A percentile compares a stretch with the other conserved stretches of the same genome.
Evolutionary conservation across 2,888 invertebrate genomes (phyloP).

Genomic region (Melolontha melolontha): DNA sequence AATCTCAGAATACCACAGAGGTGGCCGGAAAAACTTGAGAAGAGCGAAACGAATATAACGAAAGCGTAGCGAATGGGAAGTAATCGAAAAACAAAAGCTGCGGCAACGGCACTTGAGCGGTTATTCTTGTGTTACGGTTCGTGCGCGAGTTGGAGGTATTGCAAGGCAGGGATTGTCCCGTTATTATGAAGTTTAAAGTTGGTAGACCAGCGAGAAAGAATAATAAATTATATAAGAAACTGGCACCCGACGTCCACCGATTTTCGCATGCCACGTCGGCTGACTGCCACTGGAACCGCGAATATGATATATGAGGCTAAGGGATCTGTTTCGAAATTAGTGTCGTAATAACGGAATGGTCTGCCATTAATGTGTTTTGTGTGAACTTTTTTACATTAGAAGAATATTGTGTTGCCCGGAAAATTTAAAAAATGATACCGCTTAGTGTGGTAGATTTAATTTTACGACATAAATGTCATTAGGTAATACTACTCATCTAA

Average conservation of each 20-base stretch:
- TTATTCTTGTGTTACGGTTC: conserved; percentile 1
- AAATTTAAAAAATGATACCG: no score
- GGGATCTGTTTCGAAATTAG: conserved; percentile 55
- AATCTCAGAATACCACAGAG: not conserved
- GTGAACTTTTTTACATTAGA: conserved; percentile 51
- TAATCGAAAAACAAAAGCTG: conserved; percentile 19
- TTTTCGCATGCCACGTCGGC: conserved; percentile 37
- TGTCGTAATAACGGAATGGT: conserved; percentile 57
- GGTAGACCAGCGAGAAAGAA: conserved; percentile 34
- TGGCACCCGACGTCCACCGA: conserved; percentile 36
- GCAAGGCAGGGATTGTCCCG: conserved; percentile 29
- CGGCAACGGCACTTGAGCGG: conserved; percentile 1
- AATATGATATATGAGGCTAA: conserved; percentile 55
- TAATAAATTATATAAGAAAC: conserved; percentile 41
- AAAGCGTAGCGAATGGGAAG: conserved; percentile 7
- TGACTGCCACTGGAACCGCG: conserved; percentile 46
- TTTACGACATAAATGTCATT: no score
- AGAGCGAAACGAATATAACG: not conserved
- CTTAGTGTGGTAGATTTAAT: no score
- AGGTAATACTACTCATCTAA: no score
- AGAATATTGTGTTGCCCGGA: no score
- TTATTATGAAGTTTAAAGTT: conserved; percentile 41
- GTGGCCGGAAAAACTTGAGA: not conserved
- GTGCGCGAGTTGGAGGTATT: conserved; percentile 12
- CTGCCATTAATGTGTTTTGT: conserved; percentile 55